Percentiles rank a stretch among this genome's conserved stretches.
Conservation (phyloP, 2,113 vertebrate species). For the Myocastor coypus region DNA sequence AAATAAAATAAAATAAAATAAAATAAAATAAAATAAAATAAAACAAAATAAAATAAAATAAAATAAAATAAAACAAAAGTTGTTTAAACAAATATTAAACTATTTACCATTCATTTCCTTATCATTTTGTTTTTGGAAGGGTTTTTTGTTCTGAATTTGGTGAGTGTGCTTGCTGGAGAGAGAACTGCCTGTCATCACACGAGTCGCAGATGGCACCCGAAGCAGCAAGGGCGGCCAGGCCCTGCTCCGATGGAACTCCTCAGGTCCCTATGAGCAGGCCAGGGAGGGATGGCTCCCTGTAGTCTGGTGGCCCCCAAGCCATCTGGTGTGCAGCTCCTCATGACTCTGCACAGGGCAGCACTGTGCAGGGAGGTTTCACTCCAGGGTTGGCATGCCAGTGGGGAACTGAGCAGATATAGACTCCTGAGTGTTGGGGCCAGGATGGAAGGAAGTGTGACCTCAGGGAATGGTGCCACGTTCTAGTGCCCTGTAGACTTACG, state of each 20-base stretch:
- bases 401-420: neutral
- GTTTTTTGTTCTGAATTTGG: slow-evolving; percentile 33
- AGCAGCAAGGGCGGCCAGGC: neutral
- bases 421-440: neutral
- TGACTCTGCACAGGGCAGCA: slow-evolving; percentile 31
- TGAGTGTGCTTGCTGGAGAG: neutral
- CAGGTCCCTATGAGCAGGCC: neutral
- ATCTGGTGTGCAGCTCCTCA: neutral
- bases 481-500: neutral
- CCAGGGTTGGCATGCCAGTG: slow-evolving; percentile 50
- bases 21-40: too few relatives aligned
- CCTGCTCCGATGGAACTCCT: neutral
- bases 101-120: neutral
- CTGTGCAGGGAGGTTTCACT: slow-evolving; percentile 5
- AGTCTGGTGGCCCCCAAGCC: neutral
- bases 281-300: too few relatives aligned
- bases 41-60: too few relatives aligned
- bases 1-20: too few relatives aligned
- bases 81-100: slow-evolving; percentile 12
- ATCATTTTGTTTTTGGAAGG: neutral
- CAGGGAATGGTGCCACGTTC: neutral
- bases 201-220: neutral
- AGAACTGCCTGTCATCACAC: neutral
- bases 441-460: neutral
- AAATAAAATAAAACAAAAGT: neutral